Evolutionary conservation across 2,888 invertebrate species (phyloP), one percentile per base, ranked within the genome.

Genomic region (Augiades crinisus): DNA sequence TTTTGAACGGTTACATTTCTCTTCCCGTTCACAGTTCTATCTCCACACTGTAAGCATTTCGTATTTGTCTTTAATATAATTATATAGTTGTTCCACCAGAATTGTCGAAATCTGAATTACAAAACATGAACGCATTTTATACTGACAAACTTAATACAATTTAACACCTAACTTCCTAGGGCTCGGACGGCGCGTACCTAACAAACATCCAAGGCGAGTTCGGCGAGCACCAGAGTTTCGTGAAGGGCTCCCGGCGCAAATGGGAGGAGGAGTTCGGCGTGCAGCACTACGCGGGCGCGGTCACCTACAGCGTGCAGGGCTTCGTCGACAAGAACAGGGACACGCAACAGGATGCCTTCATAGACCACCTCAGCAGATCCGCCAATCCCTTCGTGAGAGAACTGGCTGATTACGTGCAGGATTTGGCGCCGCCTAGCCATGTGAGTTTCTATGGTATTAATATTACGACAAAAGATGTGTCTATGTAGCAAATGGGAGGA

Each of bases 231-330:
- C 92, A 94, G 40, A 93, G 94, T 78, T 98, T 96, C 78, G 93
- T 96, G 1, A 97, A 97, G 78, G 94, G 96, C 0, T 96, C 97
- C 69, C 92, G 96, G 0, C 90, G 97, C 8, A 94, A 94, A 65
- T 98, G 97, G 97, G 96, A 97, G 74, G 94, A 94, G 7, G 96
- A 97, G 78, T 98, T 98, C 68, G 96, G 96, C 0, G 94, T 98
- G 1, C 92, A 92, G 57, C 98, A 98, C 75, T 98, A 98, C 75
- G 97, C 97, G 0, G 97, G 97, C 6, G 91, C 93, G 51, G 97
- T 97, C n/a, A 94, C 94, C 1, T 98, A 98, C 79, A 87, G 88
- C 61, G 90, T 65, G 91, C 93, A 94, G 56, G 96, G 97, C 12
- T 88, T 98, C 78, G 96, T 98, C 1, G 97, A 97, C 71, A 98